These are phyloP conservation scores for Acanthurus tractus DNA, from an alignment of 2,797 vertebrate genomes.

Conservation along the genomic window DNA sequence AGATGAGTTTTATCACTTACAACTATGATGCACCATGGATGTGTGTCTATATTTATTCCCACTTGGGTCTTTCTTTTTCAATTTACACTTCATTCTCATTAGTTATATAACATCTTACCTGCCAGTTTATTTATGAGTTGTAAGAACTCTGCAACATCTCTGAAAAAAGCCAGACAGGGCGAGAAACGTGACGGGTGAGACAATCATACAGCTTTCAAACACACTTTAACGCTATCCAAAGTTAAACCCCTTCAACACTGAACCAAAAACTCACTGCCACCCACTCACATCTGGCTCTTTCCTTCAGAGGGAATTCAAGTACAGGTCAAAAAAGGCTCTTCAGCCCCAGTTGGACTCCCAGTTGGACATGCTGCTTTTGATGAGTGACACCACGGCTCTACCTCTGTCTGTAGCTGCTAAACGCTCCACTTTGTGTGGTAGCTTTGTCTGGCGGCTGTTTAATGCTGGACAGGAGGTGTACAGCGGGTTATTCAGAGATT, in stretches of 20 bases:
- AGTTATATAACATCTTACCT: no score
- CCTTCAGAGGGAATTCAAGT: no score
- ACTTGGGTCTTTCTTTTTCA: no score
- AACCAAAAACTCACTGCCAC: no score
- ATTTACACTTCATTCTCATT: background rate
- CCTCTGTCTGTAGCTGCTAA: no score
- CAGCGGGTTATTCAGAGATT: background rate
- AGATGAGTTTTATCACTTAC: background rate
- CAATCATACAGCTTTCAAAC: background rate
- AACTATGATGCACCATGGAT: background rate
- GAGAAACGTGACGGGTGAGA: background rate
- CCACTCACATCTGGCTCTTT: no score
- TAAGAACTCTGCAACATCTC: background rate
- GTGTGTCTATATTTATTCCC: background rate
- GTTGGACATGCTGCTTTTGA: no score
- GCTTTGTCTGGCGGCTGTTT: background rate
- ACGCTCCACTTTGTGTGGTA: background rate
- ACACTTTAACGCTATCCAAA: background rate
- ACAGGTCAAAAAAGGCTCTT: no score
- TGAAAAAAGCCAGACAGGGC: background rate
- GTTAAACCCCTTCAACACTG: background rate
- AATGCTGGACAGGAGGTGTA: background rate
- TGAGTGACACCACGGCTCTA: no score
- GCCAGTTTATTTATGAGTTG: background rate
- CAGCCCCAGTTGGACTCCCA: no score